Base-by-base conservation (phyloP, 2,888 invertebrate species). In the Macroteleia sp. region DNA sequence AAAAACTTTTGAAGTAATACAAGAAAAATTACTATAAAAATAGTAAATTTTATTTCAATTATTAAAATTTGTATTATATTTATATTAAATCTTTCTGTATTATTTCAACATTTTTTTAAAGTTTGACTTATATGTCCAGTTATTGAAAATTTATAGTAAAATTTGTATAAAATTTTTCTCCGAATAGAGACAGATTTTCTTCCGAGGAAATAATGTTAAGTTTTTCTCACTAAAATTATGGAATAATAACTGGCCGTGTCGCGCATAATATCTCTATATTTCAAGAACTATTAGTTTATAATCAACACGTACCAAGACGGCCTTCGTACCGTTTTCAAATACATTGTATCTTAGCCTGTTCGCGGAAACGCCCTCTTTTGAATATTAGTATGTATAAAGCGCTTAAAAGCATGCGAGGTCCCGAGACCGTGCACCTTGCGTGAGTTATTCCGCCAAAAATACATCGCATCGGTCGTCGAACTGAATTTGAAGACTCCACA, bases 221-320 rank as follows among this genome's bases (percentile, higher is more conserved):
- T n/a, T n/a, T n/a, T n/a, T n/a, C n/a, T n/a, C n/a, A n/a, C n/a
- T 83, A 76, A 82, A 89, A 90, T 90, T 88, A 89, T 85, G 86
- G 87, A 85, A 84, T 86, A 86, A 88, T 86, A 87, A 84, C 82
- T 75, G 80, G 75, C 77, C 69, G 74, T 84, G 83, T 85, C 81
- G 83, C 85, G 90, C 83, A 91, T 91, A 91, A 91, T 90, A 90
- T 91, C 88, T 89, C 90, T 88, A 91, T 91, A 91, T 90, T 90
- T 91, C 90, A 90, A 84, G 67, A 59, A 79, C 86, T 85, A 89
- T 90, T 89, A 88, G 89, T 88, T 90, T 87, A 87, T 91, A 91
- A 91, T 91, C 89, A 91, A 89, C 88, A 88, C 88, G 88, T 90
- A 86, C 83, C 84, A 82, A 52, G 67, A 42, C 79, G 67, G 73